Evolutionary conservation across 2,888 invertebrate species (phyloP).

Genomic region (Aphodius granarius): DNA sequence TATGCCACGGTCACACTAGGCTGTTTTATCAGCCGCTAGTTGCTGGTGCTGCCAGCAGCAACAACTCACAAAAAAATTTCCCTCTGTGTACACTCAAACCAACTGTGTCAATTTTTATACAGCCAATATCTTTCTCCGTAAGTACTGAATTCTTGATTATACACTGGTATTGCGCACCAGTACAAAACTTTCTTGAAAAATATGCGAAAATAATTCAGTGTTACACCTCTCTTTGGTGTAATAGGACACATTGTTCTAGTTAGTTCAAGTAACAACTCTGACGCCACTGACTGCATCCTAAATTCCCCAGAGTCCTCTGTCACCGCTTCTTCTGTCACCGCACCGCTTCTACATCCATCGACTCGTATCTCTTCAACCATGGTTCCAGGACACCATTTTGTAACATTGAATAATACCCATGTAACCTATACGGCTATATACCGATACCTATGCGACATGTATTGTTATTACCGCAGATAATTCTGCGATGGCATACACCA

Average conservation of each 20-base stretch:
- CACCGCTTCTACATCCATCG: too few relatives aligned
- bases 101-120: too few relatives aligned
- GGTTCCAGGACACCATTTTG: conserved; percentile 2
- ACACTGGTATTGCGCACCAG: too few relatives aligned
- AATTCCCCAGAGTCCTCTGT: not conserved
- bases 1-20: too few relatives aligned
- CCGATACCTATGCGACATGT: too few relatives aligned
- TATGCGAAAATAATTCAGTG: not conserved
- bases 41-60: too few relatives aligned
- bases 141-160: too few relatives aligned
- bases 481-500: not conserved
- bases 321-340: not conserved
- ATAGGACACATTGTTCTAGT: not conserved
- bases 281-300: not conserved
- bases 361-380: not conserved
- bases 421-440: conserved; percentile 5
- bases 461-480: not conserved
- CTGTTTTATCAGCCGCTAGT: too few relatives aligned
- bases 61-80: too few relatives aligned
- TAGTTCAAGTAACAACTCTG: not conserved
- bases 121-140: too few relatives aligned
- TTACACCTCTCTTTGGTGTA: not conserved
- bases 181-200: not conserved
- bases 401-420: conserved; percentile 1
- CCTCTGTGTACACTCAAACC: too few relatives aligned